Evolutionary conservation across 2,797 vertebrate genomes (phyloP), one percentile per base, ranked within the genome.

Genomic region (Streptopelia turtur): DNA sequence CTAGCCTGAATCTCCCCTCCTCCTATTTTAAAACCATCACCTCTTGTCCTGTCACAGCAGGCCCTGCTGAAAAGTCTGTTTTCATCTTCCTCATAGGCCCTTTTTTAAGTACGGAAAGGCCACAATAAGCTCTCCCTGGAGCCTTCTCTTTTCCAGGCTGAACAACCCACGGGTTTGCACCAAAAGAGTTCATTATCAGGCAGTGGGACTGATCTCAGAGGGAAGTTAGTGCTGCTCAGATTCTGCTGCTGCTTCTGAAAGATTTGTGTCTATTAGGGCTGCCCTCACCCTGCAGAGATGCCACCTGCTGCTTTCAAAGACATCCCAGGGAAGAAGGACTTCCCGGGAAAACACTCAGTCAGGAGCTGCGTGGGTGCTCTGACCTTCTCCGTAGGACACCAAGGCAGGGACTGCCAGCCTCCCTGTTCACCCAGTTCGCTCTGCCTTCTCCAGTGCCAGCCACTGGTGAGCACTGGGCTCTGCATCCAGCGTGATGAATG

Each of bases 171-270:
- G 41, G 16, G 20, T 74, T 90, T 80, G 71, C 2, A 4, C 12
- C 2, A 1, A 13, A 45, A 10, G 56, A 9, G 20, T n/a, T 84
- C 28, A 4, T 20, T 79, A 2, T 13, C 0, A 0, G 22, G 10
- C 30, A 4, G 33, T 8, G 30, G 61, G 56, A 11, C 10, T 82
- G 78, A 28, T 69, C 37, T 50, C 24, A 6, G 49, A 15, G 35
- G 41, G 7, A 80, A 39, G 25, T 31, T 53, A 23, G 37, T 31
- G 35, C 59, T 35, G 72, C 81, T 63, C 71, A 64, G 45, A 12
- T 28, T 66, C 57, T n/a, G 39, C 52, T 82, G 56, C 83, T 88
- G 80, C 74, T 68, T 49, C n/a, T 45, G 55, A 61, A 56, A 65
- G 28, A 37, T 75, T 61, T 30, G 71, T 79, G 31, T 6, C 23